Conservation (phyloP, 2,888 invertebrate genomes). For the Sussaba pulchella region DNA sequence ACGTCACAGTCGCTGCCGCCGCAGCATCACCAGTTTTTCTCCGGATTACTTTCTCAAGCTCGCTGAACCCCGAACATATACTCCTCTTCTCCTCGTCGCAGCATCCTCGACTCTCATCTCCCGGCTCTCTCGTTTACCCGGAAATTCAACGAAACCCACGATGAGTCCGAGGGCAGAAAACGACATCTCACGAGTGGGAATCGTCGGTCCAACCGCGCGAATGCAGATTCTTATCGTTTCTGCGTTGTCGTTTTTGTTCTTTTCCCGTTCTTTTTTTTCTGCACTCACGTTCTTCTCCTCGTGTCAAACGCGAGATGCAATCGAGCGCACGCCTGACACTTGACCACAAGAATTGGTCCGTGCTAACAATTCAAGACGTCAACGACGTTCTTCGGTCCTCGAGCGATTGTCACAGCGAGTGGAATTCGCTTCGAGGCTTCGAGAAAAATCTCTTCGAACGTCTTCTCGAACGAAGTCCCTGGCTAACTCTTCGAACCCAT, state of each 20-base stretch:
- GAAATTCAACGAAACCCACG: conserved; percentile 51
- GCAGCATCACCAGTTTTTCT: neutral
- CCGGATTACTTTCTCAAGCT: conserved; percentile 59
- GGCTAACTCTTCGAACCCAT: too few species aligned
- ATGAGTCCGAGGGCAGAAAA: too few species aligned
- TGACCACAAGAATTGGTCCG: conserved; percentile 73
- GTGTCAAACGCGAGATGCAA: conserved; percentile 42
- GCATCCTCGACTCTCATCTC: conserved; percentile 47
- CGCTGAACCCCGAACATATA: conserved; percentile 19
- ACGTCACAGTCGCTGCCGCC: conserved; percentile 35
- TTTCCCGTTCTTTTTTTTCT: conserved; percentile 42
- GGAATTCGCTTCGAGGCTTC: conserved; percentile 40
- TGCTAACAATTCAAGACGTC: conserved; percentile 68
- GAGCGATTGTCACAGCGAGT: conserved; percentile 33
- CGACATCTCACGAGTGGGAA: conserved; percentile 38
- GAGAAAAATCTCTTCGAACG: conserved; percentile 30
- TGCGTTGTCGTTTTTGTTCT: conserved; percentile 16
- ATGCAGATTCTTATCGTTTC: conserved; percentile 65
- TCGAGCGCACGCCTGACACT: conserved; percentile 69
- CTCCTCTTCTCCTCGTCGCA: conserved; percentile 25
- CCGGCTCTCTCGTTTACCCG: conserved; percentile 48
- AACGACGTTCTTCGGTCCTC: conserved; percentile 16
- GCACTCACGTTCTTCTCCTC: conserved; percentile 49
- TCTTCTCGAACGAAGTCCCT: neutral
- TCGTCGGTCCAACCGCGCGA: conserved; percentile 54